Conservation (phyloP, 2,888 invertebrate genomes). For the Apocheima hispidaria region DNA sequence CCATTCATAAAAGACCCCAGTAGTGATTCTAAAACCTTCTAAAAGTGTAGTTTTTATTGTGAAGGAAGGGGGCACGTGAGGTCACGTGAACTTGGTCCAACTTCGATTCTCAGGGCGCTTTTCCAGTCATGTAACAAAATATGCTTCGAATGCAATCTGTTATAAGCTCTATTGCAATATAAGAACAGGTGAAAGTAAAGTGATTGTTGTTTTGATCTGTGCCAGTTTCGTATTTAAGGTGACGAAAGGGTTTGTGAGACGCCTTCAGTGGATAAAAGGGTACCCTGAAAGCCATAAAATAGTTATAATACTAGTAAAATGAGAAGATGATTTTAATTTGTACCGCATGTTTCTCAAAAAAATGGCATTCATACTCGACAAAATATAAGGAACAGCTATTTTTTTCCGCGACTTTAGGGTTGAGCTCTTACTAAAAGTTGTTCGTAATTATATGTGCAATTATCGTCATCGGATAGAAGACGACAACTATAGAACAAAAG, state of each 20-base stretch:
- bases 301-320: too few species aligned
- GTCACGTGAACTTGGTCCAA: conserved; percentile 70
- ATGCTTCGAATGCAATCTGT: conserved; percentile 44
- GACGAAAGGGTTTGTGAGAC: conserved; percentile 62
- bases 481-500: too few species aligned
- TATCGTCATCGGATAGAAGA: too few species aligned
- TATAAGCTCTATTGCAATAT: conserved; percentile 51
- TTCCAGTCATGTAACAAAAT: conserved; percentile 75
- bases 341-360: too few species aligned
- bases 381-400: too few species aligned
- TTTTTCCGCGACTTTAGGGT: too few species aligned
- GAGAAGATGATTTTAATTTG: too few species aligned
- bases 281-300: too few species aligned
- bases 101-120: conserved; percentile 64
- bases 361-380: too few species aligned
- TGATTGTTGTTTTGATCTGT: conserved; percentile 55
- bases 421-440: too few species aligned
- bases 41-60: conserved; percentile 47
- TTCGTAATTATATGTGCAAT: too few species aligned
- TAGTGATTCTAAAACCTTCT: conserved; percentile 41
- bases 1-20: conserved; percentile 57
- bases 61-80: conserved; percentile 50
- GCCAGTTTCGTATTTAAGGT: conserved; percentile 53
- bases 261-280: conserved; percentile 49
- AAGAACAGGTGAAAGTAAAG: conserved; percentile 58